Evolutionary conservation across 2,888 invertebrate genomes (phyloP).

Genomic region (Eudasyphora cyanicolor): DNA sequence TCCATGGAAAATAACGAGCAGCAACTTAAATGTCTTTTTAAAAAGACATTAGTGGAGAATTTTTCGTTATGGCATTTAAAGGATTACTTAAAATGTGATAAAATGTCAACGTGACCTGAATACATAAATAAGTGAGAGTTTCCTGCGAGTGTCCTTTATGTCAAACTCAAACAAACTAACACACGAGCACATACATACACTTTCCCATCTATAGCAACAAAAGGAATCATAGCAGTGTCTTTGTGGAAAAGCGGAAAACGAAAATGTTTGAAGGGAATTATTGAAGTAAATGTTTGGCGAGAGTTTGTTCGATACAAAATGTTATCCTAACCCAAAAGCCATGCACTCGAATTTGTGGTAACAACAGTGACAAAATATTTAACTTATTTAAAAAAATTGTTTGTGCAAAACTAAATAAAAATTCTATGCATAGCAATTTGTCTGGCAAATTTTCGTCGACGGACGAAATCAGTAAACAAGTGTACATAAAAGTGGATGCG

Average conservation of each 20-base stretch:
- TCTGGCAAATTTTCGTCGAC: conserved; percentile 18
- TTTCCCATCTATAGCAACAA: conserved; percentile 18
- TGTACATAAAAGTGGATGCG: background rate
- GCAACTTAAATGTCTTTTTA: conserved; percentile 65
- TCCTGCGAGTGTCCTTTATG: conserved; percentile 25
- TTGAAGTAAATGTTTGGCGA: conserved; percentile 46
- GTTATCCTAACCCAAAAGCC: conserved; percentile 50
- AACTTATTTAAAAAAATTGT: conserved; percentile 59
- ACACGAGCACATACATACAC: conserved; percentile 3
- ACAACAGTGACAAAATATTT: conserved; percentile 40
- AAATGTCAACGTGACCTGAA: conserved; percentile 69
- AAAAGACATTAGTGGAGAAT: conserved; percentile 67
- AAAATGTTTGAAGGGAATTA: conserved; percentile 29
- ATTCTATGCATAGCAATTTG: conserved; percentile 53
- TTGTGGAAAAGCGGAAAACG: conserved; percentile 26
- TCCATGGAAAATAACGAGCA: conserved; percentile 45
- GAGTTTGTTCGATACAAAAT: conserved; percentile 28
- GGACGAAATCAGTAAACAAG: conserved; percentile 1
- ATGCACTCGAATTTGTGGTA: conserved; percentile 6
- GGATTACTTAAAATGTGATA: conserved; percentile 69
- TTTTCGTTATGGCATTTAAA: conserved; percentile 68
- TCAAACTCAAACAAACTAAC: conserved; percentile 23
- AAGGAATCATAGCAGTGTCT: conserved; percentile 7
- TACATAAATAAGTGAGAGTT: conserved; percentile 66
- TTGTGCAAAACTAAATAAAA: conserved; percentile 40